Conservation (phyloP, 2,113 vertebrate genomes). For the Lophochroa leadbeateri region DNA sequence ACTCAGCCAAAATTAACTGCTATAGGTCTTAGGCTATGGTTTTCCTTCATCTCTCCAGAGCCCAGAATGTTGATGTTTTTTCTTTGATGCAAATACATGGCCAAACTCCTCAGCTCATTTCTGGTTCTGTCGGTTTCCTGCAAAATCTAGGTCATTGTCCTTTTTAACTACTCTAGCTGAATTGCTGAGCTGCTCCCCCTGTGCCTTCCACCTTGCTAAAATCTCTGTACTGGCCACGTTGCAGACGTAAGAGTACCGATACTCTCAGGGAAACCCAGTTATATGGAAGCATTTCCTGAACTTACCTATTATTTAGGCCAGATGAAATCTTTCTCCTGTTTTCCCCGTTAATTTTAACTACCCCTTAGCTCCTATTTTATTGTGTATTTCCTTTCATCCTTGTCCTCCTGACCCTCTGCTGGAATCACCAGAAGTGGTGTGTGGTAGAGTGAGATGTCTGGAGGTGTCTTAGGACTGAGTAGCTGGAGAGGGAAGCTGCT, state of each 20-base stretch:
- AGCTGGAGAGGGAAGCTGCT: neutral
- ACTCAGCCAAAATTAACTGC: neutral
- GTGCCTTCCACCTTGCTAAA: neutral
- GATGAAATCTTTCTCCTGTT: neutral
- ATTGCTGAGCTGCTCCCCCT: neutral
- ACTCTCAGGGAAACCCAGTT: neutral
- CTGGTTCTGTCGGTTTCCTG: neutral
- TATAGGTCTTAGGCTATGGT: fast-evolving
- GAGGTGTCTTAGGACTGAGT: neutral
- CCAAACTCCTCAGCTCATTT: neutral
- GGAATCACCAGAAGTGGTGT: neutral
- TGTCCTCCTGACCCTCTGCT: fast-evolving
- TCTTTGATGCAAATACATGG: neutral
- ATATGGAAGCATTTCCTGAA: neutral
- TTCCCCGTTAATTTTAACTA: neutral
- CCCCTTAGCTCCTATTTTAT: neutral
- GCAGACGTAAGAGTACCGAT: neutral
- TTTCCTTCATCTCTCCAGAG: neutral
- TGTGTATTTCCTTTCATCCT: neutral
- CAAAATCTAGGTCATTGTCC: neutral
- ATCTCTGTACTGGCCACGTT: neutral
- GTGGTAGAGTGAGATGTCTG: neutral
- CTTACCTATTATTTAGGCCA: neutral
- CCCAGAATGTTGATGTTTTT: neutral
- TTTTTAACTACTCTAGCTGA: neutral